These are phyloP conservation scores for Sparidentex hasta DNA, from an alignment of 2,797 vertebrate genomes.

Conservation along the genomic window DNA sequence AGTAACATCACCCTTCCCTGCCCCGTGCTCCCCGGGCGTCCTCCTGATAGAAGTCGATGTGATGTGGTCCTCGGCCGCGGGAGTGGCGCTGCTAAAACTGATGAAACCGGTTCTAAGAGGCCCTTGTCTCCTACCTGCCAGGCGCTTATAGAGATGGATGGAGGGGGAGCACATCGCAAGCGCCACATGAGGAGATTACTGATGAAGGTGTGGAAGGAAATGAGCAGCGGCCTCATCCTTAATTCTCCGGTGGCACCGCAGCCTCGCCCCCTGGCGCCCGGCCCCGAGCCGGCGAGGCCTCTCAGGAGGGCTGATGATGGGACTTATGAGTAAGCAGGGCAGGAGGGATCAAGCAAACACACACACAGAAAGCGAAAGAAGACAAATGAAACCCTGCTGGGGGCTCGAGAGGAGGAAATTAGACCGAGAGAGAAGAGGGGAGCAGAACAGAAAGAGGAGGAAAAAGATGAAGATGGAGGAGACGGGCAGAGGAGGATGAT, in stretches of 20 bases:
- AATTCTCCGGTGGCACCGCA: conserved; percentile 19
- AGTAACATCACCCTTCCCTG: conserved; percentile 30
- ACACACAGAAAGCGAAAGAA: conserved; percentile 24
- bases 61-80: conserved; percentile 53
- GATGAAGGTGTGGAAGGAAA: conserved; percentile 60
- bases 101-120: conserved; percentile 60
- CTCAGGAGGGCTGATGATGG: conserved; percentile 38
- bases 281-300: conserved; percentile 6
- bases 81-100: conserved; percentile 55
- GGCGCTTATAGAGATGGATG: conserved; percentile 62
- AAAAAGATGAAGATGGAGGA: neutral
- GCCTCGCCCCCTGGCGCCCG: conserved; percentile 5
- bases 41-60: conserved; percentile 59
- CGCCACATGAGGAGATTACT: conserved; percentile 66
- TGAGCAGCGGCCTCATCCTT: conserved; percentile 41
- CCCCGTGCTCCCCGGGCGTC: conserved; percentile 10
- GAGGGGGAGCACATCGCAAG: conserved; percentile 42
- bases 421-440: neutral
- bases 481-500: conserved; percentile 40
- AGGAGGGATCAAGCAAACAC: conserved; percentile 21
- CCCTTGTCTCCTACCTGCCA: conserved; percentile 63
- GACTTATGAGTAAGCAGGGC: conserved; percentile 43
- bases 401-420: conserved; percentile 2
- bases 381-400: conserved; percentile 20
- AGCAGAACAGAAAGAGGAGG: neutral